Evolutionary conservation across 2,113 vertebrate genomes (phyloP).

Genomic region (Mesoclemmys tuberculata): DNA sequence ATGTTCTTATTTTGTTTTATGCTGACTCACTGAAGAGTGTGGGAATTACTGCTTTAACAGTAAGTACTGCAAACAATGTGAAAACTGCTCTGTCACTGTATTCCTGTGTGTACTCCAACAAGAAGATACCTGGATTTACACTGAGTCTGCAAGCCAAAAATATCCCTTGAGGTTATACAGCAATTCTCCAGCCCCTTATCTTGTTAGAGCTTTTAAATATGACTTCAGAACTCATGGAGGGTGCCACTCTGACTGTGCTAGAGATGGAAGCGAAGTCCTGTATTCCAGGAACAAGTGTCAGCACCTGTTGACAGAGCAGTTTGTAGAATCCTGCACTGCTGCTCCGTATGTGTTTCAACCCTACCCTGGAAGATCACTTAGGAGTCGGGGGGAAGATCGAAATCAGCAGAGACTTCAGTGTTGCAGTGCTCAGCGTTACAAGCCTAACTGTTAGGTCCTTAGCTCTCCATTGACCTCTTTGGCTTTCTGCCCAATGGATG

Average conservation of each 20-base stretch:
- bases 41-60: conserved; percentile 97
- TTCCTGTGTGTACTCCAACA: conserved; percentile 5
- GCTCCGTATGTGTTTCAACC: not conserved
- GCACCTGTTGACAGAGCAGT: not conserved
- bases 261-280: not conserved
- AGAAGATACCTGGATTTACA: not conserved
- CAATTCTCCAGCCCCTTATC: not conserved
- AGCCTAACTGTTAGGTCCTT: not conserved
- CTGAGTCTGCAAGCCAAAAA: conserved; percentile 18
- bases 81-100: conserved; percentile 21
- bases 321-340: not conserved
- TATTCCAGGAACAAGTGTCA: rapidly evolving
- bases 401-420: not conserved
- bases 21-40: conserved; percentile 90
- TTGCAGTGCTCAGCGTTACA: not conserved
- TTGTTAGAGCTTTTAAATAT: not conserved
- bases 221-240: not conserved
- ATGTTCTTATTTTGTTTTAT: conserved; percentile 79
- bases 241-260: not conserved
- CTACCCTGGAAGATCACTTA: not conserved
- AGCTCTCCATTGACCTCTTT: not conserved
- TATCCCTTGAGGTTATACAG: not conserved
- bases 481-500: not conserved
- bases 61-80: conserved; percentile 83
- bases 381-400: not conserved